Base-by-base conservation (phyloP, 2,888 invertebrate genomes). In the Morpho deidamia region DNA sequence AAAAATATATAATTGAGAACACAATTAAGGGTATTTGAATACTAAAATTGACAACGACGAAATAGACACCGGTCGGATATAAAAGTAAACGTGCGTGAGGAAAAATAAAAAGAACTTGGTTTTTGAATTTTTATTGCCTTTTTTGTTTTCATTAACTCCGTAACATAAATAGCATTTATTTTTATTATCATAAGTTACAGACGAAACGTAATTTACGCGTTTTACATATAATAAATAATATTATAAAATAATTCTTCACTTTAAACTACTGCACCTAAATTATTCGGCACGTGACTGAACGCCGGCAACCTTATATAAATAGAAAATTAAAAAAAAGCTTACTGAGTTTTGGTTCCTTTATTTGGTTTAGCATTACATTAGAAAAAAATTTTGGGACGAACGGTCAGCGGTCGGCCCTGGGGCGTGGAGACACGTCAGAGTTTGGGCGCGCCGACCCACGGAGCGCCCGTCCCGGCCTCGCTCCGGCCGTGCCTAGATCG, bases 101-200 rank as follows among this genome's bases (percentile, higher is more conserved):
- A 10, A 37, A 7, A 37, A 37, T 37, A 7, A 8, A 8, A 37
- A 37, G 4, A n/a, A 37, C 37, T 66, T 76, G 71, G 56, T 76
- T 84, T 87, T 87, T 80, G 77, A 83, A 81, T 80, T 89, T 89
- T 88, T 89, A 88, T 88, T 89, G 76, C 74, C 82, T 87, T 87
- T 84, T 88, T 86, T 86, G 76, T 84, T 53, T 78, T 83, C 76
- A 82, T 63, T 60, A 59, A 66, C 60, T 65, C 59, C 63, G 84
- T 88, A 84, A 88, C 87, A 89, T 88, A 88, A 87, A 88, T 89
- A 88, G 86, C 85, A 85, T 88, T 88, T 87, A 88, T 85, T 83
- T 85, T 87, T 83, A 83, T 81, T 81, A 87, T 77, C 83, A 86
- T 78, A 85, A 85, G 83, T 85, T 86, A 86, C 83, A 86, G 78